phyloP scores from a whole-genome alignment of 2,888 invertebrate species.

The Agrochola litura region DNA sequence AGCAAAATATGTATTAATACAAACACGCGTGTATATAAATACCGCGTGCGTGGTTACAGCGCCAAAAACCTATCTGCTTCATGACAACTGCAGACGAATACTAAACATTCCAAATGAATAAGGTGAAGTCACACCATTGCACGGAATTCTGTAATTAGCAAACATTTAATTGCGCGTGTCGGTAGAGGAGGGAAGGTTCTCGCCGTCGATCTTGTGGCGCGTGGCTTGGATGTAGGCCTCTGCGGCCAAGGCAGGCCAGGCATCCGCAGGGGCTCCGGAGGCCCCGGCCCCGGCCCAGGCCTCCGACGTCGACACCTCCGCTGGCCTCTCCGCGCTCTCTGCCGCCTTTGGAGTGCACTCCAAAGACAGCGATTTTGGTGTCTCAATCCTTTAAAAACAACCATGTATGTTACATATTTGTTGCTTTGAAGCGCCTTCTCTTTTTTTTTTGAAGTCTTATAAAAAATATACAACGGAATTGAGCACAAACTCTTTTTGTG shows the following conservation, averaged over 20 bases:
- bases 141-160: constrained; percentile 16
- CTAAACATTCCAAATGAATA: constrained; percentile 5
- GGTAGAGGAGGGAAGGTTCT: constrained; percentile 87
- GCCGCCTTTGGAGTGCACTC: constrained; percentile 79
- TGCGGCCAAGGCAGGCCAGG: constrained; percentile 83
- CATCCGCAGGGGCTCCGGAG: constrained; percentile 74
- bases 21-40: constrained; percentile 1
- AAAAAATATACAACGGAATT: not conserved
- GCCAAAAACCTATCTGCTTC: not conserved
- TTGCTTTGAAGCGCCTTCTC: too few species aligned
- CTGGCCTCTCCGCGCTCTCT: constrained; percentile 82
- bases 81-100: not conserved
- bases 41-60: not conserved
- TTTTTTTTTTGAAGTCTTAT: not conserved
- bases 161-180: constrained; percentile 84
- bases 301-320: constrained; percentile 87
- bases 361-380: constrained; percentile 86
- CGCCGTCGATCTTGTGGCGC: constrained; percentile 87
- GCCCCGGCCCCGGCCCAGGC: constrained; percentile 77
- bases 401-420: constrained; percentile 8
- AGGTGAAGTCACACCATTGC: constrained; percentile 9
- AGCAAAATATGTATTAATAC: not conserved
- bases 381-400: constrained; percentile 81
- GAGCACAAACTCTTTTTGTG: not conserved
- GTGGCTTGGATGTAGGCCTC: constrained; percentile 85